Evolutionary conservation across 1,140 invertebrate species (phyloP), one percentile per base, ranked within the genome.

Genomic region (Scylla paramamosain): DNA sequence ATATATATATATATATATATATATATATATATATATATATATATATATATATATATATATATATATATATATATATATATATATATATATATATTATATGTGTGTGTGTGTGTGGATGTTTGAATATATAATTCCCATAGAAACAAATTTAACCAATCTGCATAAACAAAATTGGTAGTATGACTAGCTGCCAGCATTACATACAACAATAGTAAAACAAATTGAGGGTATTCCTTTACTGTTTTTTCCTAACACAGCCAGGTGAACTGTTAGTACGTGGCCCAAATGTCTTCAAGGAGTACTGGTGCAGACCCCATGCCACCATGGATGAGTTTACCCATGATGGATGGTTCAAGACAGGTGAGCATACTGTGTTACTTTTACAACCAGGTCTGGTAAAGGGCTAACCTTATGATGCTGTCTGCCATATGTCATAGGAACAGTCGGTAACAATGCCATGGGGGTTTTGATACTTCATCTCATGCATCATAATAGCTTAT

Each of bases 321-420:
- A 98, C 98, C 8, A 97, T 97, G 94, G 97, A 98, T 83, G 97
- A 98, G 95, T 99, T 99, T 97, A 98, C 98, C 0, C 95, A 97
- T 3, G 98, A 98, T 97, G 98, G 98, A 45, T 99, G 98, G 98
- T 99, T 99, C 96, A 98, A 98, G 97, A 99, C 99, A 29, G 98
- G 96, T 96, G 32, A 87, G 91, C 28, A 6, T 77, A 3, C 67
- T n/a, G 1, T 39, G 39, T 39, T 39, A 39, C 6, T 39, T 6
- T 39, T 39, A 39, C 39, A 39, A 39, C 39, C 39, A 39, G 39
- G 39, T 39, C 39, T 39, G 39, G 39, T 39, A 39, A 39, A 39
- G 6, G 39, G 39, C 39, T 39, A 39, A 39, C 39, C 39, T n/a
- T n/a, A n/a, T 39, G n/a, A 86, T 10, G 7, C 10, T n/a, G 16